A percentile compares a stretch with the other conserved stretches of the same genome.
Conservation (phyloP, 2,888 invertebrate genomes). For the Tenthredo notha region DNA sequence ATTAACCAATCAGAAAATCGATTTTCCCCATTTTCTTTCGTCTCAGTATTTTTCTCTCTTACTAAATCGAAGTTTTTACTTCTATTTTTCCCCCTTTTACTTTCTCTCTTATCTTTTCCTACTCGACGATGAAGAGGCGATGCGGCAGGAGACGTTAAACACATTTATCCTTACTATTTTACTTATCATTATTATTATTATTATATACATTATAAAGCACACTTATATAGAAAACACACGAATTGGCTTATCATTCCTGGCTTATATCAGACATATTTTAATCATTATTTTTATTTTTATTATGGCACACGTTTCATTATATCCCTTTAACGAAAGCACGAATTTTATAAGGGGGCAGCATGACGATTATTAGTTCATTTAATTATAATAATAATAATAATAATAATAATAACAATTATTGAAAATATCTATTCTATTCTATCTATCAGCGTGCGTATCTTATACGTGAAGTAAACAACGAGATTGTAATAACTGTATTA, state of each 20-base stretch:
- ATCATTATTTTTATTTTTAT: background rate
- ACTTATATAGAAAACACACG: background rate
- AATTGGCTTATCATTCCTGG: background rate
- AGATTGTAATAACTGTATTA: background rate
- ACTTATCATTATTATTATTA: conserved; percentile 7
- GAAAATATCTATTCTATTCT: background rate
- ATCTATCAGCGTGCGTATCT: background rate
- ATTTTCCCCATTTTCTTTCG: background rate
- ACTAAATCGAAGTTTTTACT: background rate
- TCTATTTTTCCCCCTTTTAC: background rate
- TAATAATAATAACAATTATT: no score
- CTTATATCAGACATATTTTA: background rate
- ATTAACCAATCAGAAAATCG: conserved; percentile 24
- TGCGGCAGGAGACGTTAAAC: background rate
- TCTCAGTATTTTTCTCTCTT: background rate
- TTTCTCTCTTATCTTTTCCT: conserved; percentile 9
- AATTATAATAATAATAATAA: background rate
- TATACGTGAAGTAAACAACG: background rate
- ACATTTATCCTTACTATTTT: background rate
- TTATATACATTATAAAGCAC: conserved; percentile 6
- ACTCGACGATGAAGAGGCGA: background rate
- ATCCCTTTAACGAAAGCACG: background rate
- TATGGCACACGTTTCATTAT: background rate
- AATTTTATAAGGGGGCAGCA: background rate
- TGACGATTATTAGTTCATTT: background rate